A percentile compares a stretch with the other conserved stretches of the same genome.
Conservation (phyloP, 2,113 vertebrate species). For the Leucosticte australis region DNA sequence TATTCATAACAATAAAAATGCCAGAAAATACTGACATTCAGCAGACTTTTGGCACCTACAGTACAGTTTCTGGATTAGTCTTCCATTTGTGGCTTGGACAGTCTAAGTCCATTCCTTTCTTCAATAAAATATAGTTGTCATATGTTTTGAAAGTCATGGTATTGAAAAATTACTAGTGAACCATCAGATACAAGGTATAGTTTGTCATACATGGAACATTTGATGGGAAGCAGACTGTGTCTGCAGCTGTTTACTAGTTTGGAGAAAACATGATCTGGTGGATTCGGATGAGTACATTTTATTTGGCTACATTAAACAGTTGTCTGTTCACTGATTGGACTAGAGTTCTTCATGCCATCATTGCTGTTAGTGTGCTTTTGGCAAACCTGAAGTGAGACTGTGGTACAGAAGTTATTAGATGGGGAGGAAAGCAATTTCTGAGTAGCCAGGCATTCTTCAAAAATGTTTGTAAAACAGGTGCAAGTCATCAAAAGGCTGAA, state of each 20-base stretch:
- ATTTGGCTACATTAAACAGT: conserved; percentile 41
- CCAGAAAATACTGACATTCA: conserved; percentile 47
- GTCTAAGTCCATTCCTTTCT: conserved; percentile 40
- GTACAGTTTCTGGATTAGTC: conserved; percentile 16
- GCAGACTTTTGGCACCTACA: conserved; percentile 52
- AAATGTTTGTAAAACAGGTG: conserved; percentile 3
- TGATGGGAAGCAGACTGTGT: conserved; percentile 71
- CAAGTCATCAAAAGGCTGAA: conserved; percentile 27
- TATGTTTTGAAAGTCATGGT: conserved; percentile 59
- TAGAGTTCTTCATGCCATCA: not conserved
- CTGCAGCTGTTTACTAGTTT: conserved; percentile 68
- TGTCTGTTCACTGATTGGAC: conserved; percentile 38
- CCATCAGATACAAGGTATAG: conserved; percentile 58
- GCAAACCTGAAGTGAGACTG: not conserved
- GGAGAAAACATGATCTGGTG: conserved; percentile 63
- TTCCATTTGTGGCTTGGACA: conserved; percentile 37
- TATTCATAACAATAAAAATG: conserved; percentile 52
- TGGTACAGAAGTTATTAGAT: not conserved
- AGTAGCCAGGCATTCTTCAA: not conserved
- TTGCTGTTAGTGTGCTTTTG: not conserved
- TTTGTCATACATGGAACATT: conserved; percentile 49
- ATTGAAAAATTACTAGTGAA: conserved; percentile 69
- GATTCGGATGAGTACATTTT: conserved; percentile 59
- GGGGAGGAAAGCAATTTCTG: not conserved
- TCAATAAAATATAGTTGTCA: conserved; percentile 64